Percentiles rank a stretch among this genome's conserved stretches.
phyloP scores from a whole-genome alignment of 2,113 vertebrate species.

The Natator depressus region DNA sequence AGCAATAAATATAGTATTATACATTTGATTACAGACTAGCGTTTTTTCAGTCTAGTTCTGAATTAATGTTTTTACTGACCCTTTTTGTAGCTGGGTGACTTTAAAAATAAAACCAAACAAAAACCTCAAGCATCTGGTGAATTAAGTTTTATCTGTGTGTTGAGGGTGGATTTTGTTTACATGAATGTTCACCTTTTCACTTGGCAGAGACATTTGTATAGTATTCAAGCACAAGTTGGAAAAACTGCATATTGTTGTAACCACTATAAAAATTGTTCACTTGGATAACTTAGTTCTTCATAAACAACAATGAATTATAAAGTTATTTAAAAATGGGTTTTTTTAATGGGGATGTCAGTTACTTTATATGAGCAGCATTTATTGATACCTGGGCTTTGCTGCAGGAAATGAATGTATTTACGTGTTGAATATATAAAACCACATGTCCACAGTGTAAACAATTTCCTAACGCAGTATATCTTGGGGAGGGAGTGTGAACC shows the following conservation, averaged over 20 bases:
- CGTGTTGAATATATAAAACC: neutral
- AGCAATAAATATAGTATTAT: neutral
- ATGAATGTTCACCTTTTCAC: neutral
- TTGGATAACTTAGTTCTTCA: neutral
- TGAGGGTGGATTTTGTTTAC: neutral
- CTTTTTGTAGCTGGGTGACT: neutral
- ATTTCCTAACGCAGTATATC: neutral
- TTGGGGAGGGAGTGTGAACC: neutral
- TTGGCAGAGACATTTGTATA: neutral
- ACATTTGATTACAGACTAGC: neutral
- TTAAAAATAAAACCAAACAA: neutral
- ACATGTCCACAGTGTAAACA: neutral
- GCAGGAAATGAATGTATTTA: neutral
- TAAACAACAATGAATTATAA: neutral
- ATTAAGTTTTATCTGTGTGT: neutral
- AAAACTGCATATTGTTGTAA: neutral
- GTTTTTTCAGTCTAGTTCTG: neutral
- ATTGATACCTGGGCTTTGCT: neutral
- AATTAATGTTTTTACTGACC: neutral
- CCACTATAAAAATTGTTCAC: neutral
- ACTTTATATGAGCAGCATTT: neutral
- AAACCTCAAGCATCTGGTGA: neutral
- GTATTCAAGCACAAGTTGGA: neutral
- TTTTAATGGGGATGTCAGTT: neutral
- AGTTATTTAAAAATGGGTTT: neutral